Percentiles rank a stretch among this genome's conserved stretches.
Evolutionary conservation across 1,140 invertebrate genomes (phyloP).

Genomic region (Camponotus floridanus): DNA sequence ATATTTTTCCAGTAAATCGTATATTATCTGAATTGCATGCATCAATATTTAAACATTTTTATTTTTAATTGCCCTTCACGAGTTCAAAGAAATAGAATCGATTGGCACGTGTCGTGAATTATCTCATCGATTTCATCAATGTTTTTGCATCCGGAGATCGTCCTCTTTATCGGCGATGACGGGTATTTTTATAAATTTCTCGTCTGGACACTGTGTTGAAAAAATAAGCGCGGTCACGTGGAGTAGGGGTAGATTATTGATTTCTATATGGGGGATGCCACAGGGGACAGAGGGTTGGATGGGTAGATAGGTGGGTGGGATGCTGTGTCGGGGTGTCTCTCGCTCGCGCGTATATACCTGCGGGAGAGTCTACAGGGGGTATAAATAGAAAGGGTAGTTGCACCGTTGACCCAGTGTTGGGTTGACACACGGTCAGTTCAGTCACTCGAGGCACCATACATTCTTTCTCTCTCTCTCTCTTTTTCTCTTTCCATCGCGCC

Average conservation of each 20-base stretch:
- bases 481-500: conserved; percentile 25
- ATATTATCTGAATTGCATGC: neutral
- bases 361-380: conserved; percentile 75
- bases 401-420: conserved; percentile 86
- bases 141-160: conserved; percentile 33
- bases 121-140: conserved; percentile 15
- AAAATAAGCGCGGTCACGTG: conserved; percentile 54
- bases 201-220: conserved; percentile 54
- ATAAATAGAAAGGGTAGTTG: conserved; percentile 85
- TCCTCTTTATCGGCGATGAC: neutral
- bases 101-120: conserved; percentile 35
- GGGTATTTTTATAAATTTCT: conserved; percentile 67
- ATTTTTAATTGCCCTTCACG: conserved; percentile 14
- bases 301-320: conserved; percentile 37
- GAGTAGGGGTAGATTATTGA: conserved; percentile 83
- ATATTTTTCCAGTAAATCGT: neutral
- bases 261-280: conserved; percentile 80
- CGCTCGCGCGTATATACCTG: conserved; percentile 74
- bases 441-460: conserved; percentile 71
- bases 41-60: conserved; percentile 1
- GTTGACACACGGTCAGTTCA: conserved; percentile 81
- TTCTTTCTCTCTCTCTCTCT: conserved; percentile 36
- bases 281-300: conserved; percentile 32
- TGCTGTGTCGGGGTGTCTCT: conserved; percentile 80
- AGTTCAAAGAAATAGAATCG: conserved; percentile 46